Evolutionary conservation across 2,888 invertebrate species (phyloP).

Genomic region (Archaeoteleia sp.): DNA sequence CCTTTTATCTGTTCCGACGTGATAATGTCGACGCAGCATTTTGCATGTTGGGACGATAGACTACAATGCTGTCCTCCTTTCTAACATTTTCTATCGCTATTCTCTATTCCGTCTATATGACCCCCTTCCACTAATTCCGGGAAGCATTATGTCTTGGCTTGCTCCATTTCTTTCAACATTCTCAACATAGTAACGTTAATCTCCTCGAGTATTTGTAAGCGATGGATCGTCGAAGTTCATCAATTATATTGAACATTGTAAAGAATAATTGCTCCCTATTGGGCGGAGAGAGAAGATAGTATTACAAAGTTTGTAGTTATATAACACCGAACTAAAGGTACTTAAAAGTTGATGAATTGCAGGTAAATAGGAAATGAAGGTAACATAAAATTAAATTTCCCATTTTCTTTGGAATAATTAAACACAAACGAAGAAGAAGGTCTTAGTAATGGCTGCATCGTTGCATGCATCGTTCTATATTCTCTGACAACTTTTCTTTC

Average conservation of each 20-base stretch:
- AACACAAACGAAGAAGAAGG: too few species aligned
- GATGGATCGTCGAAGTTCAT: slow-evolving; percentile 18
- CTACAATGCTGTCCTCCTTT: slow-evolving; percentile 12
- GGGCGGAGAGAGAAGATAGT: too few species aligned
- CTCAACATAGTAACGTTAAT: slow-evolving; percentile 18
- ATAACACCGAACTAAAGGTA: too few species aligned
- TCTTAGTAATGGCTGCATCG: too few species aligned
- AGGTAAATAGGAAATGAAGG: too few species aligned
- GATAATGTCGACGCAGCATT: slow-evolving; percentile 73
- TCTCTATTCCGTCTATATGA: slow-evolving; percentile 16
- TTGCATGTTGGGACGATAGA: slow-evolving; percentile 65
- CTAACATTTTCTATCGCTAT: slow-evolving; percentile 21
- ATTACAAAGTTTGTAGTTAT: too few species aligned
- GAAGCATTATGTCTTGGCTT: slow-evolving; percentile 27
- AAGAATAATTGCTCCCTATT: slow-evolving; percentile 8
- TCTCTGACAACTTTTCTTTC: too few species aligned
- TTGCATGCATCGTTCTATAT: too few species aligned
- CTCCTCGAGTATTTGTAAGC: slow-evolving; percentile 17
- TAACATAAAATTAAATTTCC: too few species aligned
- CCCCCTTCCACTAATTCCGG: slow-evolving; percentile 16
- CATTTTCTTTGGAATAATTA: too few species aligned
- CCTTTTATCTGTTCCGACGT: slow-evolving; percentile 69
- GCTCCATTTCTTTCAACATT: slow-evolving; percentile 9
- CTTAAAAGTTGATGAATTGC: too few species aligned
- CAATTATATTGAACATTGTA: slow-evolving; percentile 11